Evolutionary conservation across 2,113 vertebrate species (phyloP).

Genomic region (Istiophorus platypterus): DNA sequence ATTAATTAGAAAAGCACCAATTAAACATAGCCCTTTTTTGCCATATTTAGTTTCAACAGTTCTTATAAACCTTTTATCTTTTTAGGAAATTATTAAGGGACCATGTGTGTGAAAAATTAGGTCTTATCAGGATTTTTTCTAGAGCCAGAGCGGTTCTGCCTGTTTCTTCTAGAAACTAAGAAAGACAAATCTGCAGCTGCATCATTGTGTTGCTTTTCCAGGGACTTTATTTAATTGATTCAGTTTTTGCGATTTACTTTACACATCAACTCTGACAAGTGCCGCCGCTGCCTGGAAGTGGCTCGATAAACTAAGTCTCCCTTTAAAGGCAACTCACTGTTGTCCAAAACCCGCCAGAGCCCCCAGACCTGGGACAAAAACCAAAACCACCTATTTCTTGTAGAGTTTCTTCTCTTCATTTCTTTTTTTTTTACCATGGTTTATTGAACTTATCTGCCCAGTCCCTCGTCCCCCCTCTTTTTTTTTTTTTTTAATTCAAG

Average conservation of each 20-base stretch:
- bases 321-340: conserved; percentile 75
- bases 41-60: too few species aligned
- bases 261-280: background rate
- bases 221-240: background rate
- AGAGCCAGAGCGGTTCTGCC: too few species aligned
- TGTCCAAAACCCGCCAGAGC: conserved; percentile 57
- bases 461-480: background rate
- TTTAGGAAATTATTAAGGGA: too few species aligned
- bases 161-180: too few species aligned
- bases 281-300: conserved; percentile 18
- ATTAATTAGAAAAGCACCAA: too few species aligned
- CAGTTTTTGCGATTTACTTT: background rate
- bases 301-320: conserved; percentile 48
- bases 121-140: too few species aligned
- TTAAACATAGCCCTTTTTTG: too few species aligned
- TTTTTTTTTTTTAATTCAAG: background rate
- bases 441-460: background rate
- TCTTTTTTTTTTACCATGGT: background rate
- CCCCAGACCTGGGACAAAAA: conserved; percentile 50
- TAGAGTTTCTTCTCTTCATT: too few species aligned
- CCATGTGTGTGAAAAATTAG: too few species aligned
- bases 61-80: too few species aligned
- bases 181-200: too few species aligned
- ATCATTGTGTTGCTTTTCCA: background rate
- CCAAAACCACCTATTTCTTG: too few species aligned